Conservation (phyloP, 2,888 invertebrate genomes). For the Piscicola geometra region DNA sequence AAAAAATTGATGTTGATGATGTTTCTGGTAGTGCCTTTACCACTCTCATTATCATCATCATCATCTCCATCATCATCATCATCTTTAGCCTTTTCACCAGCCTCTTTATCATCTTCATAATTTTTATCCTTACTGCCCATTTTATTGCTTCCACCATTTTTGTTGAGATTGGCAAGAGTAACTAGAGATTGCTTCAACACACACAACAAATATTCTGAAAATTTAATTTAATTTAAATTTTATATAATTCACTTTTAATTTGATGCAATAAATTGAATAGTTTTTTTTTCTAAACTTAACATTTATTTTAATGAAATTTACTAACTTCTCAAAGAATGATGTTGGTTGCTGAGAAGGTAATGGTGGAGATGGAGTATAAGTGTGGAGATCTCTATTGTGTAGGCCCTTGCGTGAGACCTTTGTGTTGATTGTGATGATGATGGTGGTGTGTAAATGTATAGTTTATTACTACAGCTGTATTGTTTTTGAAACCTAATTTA, state of each 20-base stretch:
- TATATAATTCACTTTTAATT: no score
- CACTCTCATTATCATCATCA: background rate
- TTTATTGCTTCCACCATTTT: no score
- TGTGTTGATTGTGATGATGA: slow-evolving; percentile 24
- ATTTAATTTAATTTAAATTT: no score
- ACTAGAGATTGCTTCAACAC: background rate
- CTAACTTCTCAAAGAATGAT: background rate
- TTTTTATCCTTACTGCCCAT: background rate
- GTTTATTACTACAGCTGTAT: no score
- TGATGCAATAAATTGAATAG: no score
- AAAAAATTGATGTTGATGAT: no score
- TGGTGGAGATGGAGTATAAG: background rate
- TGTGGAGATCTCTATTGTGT: background rate
- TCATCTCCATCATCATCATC: background rate
- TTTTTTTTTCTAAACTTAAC: no score
- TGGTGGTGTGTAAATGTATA: no score
- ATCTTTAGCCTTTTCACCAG: background rate
- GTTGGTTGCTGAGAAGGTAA: background rate
- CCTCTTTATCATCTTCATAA: background rate
- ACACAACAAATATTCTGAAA: no score
- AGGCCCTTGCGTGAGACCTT: slow-evolving; percentile 52
- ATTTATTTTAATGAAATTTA: no score
- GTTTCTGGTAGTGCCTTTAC: background rate
- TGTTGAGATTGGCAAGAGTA: background rate
- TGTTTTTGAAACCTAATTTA: no score